Percentiles rank a stretch among this genome's conserved stretches.
Conservation (phyloP, 2,113 vertebrate species). For the Polypterus bichir region DNA sequence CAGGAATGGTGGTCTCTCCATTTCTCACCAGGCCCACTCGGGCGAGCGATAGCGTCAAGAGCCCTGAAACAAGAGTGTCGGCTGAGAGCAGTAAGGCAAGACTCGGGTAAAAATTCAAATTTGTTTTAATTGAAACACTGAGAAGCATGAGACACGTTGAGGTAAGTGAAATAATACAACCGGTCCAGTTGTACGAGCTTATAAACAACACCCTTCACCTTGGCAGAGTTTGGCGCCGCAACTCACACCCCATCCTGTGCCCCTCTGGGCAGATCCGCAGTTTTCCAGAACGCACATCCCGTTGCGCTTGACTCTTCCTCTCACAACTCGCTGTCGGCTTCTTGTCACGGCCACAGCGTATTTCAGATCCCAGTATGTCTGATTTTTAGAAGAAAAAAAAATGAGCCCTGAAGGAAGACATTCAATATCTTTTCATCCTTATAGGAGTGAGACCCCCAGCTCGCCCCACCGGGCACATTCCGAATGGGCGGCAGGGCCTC, state of each 20-base stretch:
- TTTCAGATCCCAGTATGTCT: conserved; percentile 7
- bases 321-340: conserved; percentile 23
- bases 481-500: conserved; percentile 16
- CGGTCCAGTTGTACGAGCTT: conserved; percentile 37
- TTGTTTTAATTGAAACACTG: conserved; percentile 86
- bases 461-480: conserved; percentile 23
- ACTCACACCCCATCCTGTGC: conserved; percentile 31
- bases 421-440: conserved; percentile 21
- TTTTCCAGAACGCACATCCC: not conserved
- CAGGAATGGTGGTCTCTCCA: too few relatives aligned
- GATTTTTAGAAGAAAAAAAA: conserved; percentile 30
- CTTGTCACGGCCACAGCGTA: conserved; percentile 19
- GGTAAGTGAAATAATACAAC: conserved; percentile 79
- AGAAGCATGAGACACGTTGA: conserved; percentile 81
- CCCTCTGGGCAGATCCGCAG: conserved; percentile 7
- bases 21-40: too few relatives aligned
- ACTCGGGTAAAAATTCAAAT: too few relatives aligned
- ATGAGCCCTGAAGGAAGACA: conserved; percentile 46
- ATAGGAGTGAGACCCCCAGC: conserved; percentile 19
- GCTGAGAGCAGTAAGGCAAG: too few relatives aligned
- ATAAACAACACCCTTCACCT: conserved; percentile 6
- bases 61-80: too few relatives aligned
- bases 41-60: too few relatives aligned
- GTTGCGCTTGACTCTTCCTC: conserved; percentile 2
- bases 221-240: conserved; percentile 28